phyloP scores from a whole-genome alignment of 1,140 invertebrate genomes.

The Drosophila obscura region DNA sequence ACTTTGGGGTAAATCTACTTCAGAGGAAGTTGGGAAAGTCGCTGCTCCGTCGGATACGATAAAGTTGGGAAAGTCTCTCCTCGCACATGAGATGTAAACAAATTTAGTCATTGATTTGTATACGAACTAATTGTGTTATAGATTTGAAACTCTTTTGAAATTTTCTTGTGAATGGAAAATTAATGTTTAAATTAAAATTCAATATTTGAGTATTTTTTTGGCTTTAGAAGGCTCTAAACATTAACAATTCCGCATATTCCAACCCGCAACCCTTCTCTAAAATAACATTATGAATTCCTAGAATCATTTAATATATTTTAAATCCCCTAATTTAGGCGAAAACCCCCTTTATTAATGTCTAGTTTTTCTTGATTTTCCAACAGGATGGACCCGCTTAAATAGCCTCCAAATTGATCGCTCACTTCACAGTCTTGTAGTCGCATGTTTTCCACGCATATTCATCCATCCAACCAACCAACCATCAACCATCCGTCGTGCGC shows the following conservation, averaged over 20 bases:
- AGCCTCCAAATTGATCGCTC: conserved; percentile 31
- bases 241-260: too few species aligned
- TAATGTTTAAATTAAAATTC: too few species aligned
- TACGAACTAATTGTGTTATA: too few species aligned
- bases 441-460: conserved; percentile 2
- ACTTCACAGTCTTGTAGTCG: conserved; percentile 22
- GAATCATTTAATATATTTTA: too few species aligned
- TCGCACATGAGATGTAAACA: too few species aligned
- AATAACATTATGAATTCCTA: too few species aligned
- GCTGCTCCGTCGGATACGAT: conserved; percentile 4
- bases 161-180: too few species aligned
- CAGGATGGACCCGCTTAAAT: conserved; percentile 24
- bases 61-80: neutral
- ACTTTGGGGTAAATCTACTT: conserved; percentile 29
- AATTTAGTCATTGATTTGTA: too few species aligned
- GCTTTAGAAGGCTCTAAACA: too few species aligned
- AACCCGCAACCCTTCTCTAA: too few species aligned
- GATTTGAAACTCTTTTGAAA: too few species aligned
- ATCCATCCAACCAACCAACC: conserved; percentile 17
- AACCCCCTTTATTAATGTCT: conserved; percentile 11
- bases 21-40: conserved; percentile 35
- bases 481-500: neutral
- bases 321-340: neutral
- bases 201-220: too few species aligned
- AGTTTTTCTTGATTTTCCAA: conserved; percentile 27